phyloP scores from a whole-genome alignment of 2,797 vertebrate genomes.

The Mormyrus hasselquistii region DNA sequence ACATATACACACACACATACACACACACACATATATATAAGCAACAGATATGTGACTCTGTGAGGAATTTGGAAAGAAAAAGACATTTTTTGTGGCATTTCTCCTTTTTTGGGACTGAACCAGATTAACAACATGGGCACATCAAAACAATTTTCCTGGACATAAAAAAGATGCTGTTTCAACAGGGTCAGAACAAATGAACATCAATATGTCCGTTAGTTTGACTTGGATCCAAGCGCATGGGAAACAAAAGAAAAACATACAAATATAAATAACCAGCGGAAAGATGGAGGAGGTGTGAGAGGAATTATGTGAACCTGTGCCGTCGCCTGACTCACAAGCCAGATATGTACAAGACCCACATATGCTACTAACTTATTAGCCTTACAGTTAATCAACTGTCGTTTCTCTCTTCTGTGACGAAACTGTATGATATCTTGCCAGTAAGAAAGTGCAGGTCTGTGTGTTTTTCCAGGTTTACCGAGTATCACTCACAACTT shows the following conservation, averaged over 20 bases:
- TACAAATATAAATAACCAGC: not conserved
- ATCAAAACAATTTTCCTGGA: not conserved
- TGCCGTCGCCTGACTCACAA: not conserved
- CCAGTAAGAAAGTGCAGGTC: not conserved
- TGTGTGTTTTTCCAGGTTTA: not conserved
- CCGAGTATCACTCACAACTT: not conserved
- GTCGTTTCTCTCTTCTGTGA: not conserved
- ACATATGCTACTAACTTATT: not conserved
- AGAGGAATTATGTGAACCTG: not conserved
- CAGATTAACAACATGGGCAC: not conserved
- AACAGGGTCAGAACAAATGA: not conserved
- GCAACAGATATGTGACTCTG: not conserved
- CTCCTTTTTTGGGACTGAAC: not conserved
- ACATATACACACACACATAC: not conserved
- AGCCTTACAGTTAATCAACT: not conserved
- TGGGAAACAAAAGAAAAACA: not conserved
- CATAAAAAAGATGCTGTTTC: not conserved
- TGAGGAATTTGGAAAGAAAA: not conserved
- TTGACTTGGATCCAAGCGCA: not conserved
- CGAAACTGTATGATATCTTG: not conserved
- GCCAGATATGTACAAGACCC: not conserved
- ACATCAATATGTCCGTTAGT: not conserved
- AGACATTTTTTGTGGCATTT: not conserved
- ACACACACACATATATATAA: not conserved
- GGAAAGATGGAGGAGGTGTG: not conserved